These are phyloP conservation scores for Coracias cyanogaster DNA, from an alignment of 2,797 vertebrate species.

Conservation along the genomic window DNA sequence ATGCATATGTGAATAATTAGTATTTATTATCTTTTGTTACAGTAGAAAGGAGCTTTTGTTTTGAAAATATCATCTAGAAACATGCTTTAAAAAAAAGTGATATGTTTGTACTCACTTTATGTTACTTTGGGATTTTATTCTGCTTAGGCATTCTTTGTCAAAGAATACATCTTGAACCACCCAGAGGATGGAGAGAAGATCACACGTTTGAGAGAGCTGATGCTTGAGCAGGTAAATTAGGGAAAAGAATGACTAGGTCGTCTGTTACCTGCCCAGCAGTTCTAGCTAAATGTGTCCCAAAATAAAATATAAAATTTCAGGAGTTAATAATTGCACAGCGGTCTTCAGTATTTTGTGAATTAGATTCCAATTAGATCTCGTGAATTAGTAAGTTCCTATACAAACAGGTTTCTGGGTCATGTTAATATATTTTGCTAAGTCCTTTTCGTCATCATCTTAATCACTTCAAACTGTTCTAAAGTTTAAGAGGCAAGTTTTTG, in stretches of 20 bases:
- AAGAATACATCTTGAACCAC: conserved; percentile 96
- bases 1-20: background rate
- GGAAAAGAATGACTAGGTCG: background rate
- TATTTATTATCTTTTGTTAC: background rate
- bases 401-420: background rate
- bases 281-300: background rate
- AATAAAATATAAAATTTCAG: background rate
- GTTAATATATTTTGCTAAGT: background rate
- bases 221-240: conserved; percentile 93
- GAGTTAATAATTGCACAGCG: background rate
- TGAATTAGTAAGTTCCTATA: background rate
- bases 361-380: background rate
- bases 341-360: background rate
- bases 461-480: background rate
- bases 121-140: background rate
- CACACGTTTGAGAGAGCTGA: conserved; percentile 93
- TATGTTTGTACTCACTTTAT: background rate
- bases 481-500: background rate
- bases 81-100: background rate
- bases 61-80: background rate
- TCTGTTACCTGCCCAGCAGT: background rate
- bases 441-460: background rate
- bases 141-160: conserved; percentile 94
- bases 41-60: background rate
- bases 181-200: conserved; percentile 98